Base-by-base conservation (phyloP, 2,113 vertebrate genomes). In the Tachycineta bicolor region DNA sequence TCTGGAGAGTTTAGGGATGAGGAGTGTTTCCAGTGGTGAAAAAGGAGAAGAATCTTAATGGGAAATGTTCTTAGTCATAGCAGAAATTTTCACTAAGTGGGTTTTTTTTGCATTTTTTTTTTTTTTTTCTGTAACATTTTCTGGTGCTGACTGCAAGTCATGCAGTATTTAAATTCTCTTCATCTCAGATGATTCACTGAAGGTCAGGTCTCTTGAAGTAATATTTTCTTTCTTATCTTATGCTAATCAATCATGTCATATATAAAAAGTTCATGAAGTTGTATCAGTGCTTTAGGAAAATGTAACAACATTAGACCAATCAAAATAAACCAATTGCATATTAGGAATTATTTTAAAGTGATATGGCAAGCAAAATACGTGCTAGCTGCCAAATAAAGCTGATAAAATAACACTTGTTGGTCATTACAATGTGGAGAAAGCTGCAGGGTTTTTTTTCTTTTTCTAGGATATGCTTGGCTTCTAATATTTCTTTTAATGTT, bases 401-500 rank as follows among this genome's bases (percentile, higher is more conserved):
- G 89, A 92, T 65, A 83, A 95, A 87, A 89, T 81, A 91, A 63
- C 62, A 58, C 26, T 93, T 63, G 68, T 58, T 10, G 29, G 90
- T 93, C 91, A 87, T 93, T 87, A 83, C 68, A 92, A 49, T 41
- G 43, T 63, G 67, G 39, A 89, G 55, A 69, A 69, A 70, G 47
- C 90, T 91, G 69, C 43, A 63, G 50, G 49, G 3, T 5, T 43
- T 43, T 87, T 76, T 85, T 96, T 67, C n/a, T 86, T 87, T 59
- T 89, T 82, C 56, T 41, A 55, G 73, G 63, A 73, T 96, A 96
- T 75, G 92, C 17, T 76, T 94, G 83, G 67, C 64, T 97, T 75
- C 74, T 96, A 95, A 90, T 96, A 96, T 97, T 96, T 97, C 87
- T 90, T 93, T 95, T 96, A 94, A 89, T 95, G 94, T 96, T 97